Evolutionary conservation across 2,113 vertebrate species (phyloP), one percentile per base, ranked within the genome.

Genomic region (Columbina picui): DNA sequence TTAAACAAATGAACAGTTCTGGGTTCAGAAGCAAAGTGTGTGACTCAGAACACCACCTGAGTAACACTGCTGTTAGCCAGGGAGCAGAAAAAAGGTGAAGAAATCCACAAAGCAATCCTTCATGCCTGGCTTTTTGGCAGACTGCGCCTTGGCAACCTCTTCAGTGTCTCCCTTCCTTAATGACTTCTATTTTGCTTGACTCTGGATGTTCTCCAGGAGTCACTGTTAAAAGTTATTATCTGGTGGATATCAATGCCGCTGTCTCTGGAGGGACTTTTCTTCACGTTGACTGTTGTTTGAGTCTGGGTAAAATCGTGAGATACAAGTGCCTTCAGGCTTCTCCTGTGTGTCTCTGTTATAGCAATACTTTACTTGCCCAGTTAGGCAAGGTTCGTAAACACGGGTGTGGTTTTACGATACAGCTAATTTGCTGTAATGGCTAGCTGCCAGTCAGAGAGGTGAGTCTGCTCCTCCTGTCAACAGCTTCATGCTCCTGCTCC

Each of bases 1-100:
- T 73, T 38, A n/a, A 87, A 71, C 78, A 61, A 45, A 49, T 2
- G 3, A 61, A 23, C 52, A 36, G 67, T 87, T 81, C 12, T 26
- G 14, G 4, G n/a, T 36, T 85, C 57, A 80, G 75, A 76, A 92
- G 57, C 4, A 3, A 64, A 50, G 50, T 6, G 19, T 60, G 57
- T 95, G 88, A 94, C 70, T 94, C 87, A 94, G 78, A 88, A 56
- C 32, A 61, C 22, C 43, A 83, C 49, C 78, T 61, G 21, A 94
- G 60, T 57, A 83, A 83, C 26, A 10, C 14, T 21, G 39, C 67
- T 85, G 49, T 49, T 68, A 76, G 82, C 75, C 82, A 90, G 17
- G 32, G 45, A 73, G 50, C 67, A 68, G 70, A 49, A 52, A 76
- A 82, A 65, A 67, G n/a, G 41, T 82, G 88, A 78, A 89, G 73